A percentile compares a stretch with the other conserved stretches of the same genome.
These are phyloP conservation scores for Nineta flava DNA, from an alignment of 2,888 invertebrate species.

Conservation along the genomic window DNA sequence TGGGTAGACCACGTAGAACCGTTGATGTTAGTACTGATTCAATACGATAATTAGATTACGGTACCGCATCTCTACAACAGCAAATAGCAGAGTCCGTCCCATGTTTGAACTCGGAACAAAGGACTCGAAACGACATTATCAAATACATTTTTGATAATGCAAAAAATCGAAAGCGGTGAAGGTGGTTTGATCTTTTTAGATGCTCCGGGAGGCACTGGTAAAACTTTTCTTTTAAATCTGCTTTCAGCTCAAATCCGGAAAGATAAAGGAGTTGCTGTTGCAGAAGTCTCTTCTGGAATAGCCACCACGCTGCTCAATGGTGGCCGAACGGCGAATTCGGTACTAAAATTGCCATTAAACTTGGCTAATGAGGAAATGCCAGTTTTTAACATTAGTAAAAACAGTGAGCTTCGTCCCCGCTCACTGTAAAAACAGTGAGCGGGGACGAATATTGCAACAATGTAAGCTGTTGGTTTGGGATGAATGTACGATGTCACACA, in stretches of 20 bases:
- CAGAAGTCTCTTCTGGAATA: too few species aligned
- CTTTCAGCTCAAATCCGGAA: too few species aligned
- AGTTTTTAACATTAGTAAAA: not conserved
- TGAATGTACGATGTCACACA: constrained; percentile 15
- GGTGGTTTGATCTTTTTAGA: too few species aligned
- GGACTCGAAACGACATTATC: too few species aligned
- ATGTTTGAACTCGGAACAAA: not conserved
- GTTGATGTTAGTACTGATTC: not conserved
- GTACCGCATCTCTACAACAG: not conserved
- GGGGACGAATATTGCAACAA: constrained; percentile 4
- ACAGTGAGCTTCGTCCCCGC: too few species aligned
- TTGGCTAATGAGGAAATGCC: not conserved
- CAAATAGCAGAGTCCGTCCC: not conserved
- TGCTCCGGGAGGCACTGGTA: too few species aligned
- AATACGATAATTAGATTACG: not conserved
- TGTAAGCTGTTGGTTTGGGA: constrained; percentile 12
- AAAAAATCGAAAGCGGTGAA: constrained; percentile 1
- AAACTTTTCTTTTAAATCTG: too few species aligned
- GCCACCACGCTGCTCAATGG: constrained; percentile 5
- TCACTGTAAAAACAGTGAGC: too few species aligned
- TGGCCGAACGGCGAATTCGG: constrained; percentile 3
- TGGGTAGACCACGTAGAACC: not conserved
- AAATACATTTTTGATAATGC: not conserved
- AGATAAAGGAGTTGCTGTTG: too few species aligned
- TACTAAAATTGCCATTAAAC: constrained; percentile 5